Conservation (phyloP, 2,888 invertebrate species). For the Campopleginae sp. region DNA sequence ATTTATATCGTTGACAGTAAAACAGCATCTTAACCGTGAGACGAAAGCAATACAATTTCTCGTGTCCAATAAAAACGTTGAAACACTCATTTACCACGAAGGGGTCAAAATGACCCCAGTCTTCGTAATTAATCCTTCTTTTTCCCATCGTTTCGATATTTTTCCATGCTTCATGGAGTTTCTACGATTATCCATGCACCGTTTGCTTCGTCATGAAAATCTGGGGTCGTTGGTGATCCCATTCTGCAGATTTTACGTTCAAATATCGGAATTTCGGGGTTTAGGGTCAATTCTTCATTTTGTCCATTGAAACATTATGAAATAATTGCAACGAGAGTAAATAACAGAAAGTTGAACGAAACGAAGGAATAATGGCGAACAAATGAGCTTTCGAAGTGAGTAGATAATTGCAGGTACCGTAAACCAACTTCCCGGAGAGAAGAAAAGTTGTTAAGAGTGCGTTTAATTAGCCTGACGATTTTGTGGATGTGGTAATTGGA, state of each 20-base stretch:
- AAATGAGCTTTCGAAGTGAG: constrained; percentile 22
- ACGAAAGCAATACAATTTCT: neutral
- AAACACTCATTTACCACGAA: neutral
- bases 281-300: neutral
- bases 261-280: too few species aligned
- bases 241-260: too few species aligned
- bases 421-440: constrained; percentile 36
- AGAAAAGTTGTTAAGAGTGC: constrained; percentile 19
- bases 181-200: too few species aligned
- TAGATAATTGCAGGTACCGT: constrained; percentile 46
- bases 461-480: constrained; percentile 59
- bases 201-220: too few species aligned
- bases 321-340: neutral
- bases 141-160: too few species aligned
- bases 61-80: neutral
- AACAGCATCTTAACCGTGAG: neutral
- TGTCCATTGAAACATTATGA: neutral
- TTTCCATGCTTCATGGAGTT: too few species aligned
- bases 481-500: constrained; percentile 42
- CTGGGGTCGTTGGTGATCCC: too few species aligned
- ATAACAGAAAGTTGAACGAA: neutral
- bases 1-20: constrained; percentile 16
- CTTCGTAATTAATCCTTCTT: too few species aligned
- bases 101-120: too few species aligned
- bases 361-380: neutral